Base-by-base conservation (phyloP, 2,888 invertebrate species). In the Brachypalpus laphriformis region DNA sequence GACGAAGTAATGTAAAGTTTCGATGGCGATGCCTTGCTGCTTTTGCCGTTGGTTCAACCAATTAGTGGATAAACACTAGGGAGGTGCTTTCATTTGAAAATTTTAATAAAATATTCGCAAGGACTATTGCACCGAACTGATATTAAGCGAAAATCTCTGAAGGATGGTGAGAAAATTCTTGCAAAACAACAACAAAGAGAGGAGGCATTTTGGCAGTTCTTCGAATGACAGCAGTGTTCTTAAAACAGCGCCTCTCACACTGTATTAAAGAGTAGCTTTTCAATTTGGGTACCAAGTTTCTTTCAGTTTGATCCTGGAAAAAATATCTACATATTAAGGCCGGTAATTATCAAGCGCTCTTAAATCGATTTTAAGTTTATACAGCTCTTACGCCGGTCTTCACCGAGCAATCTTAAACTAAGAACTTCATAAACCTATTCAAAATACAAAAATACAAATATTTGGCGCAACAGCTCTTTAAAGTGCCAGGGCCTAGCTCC, bases 1-100 rank as follows among this genome's bases (percentile, higher is more conserved):
- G 8, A 76, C 68, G 54, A 85, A 76, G 66, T 76, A 81, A 75
- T 75, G 65, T 59, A 81, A 76, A 34, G 75, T 65, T 85, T 85
- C 85, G 85, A 85, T 85, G 85, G 76, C 85, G 85, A 75, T 85
- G 5, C 59, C 66, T 22, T 42, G 34, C 8, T 20, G 37, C 66
- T 47, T 59, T 31, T 28, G 65, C 70, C 63, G 66, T 65, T 61
- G 18, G 40, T 25, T 40, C 45, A 51, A 71, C 34, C 31, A 70
- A 70, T 34, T 54, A 16, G 28, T 56, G 54, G 51, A 37, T 72
- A 8, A 70, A 72, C 28, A 66, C 59, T 68, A 42, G 14, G 18
- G 11, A 11, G n/a, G 18, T 40, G 25, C 54, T 72, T 72, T 82
- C 82, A 82, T 78, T 66, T 28, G 66, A 65, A 66, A 45, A 42